phyloP scores from a whole-genome alignment of 2,113 vertebrate genomes.

The Gallinago media region DNA sequence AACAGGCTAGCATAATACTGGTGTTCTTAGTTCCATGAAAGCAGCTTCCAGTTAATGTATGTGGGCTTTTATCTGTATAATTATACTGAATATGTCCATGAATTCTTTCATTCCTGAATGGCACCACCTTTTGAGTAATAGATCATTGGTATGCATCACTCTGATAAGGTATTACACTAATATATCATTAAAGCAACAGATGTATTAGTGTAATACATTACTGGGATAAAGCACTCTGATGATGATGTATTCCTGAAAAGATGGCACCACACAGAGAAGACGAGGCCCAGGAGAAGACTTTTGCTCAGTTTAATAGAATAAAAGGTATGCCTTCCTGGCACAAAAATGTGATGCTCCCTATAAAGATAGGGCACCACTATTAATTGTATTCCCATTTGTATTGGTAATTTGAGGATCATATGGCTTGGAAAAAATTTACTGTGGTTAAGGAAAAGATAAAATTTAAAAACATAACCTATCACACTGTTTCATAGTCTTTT shows the following conservation, averaged over 20 bases:
- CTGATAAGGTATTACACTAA: constrained; percentile 72
- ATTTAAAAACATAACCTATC: constrained; percentile 20
- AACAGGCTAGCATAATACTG: neutral
- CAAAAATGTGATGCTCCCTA: neutral
- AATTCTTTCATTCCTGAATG: constrained; percentile 72
- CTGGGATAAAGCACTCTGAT: constrained; percentile 64
- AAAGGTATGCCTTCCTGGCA: constrained; percentile 12
- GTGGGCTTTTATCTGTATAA: constrained; percentile 50
- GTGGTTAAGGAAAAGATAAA: neutral
- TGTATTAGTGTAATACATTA: constrained; percentile 72
- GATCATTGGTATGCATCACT: constrained; percentile 70
- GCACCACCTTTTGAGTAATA: constrained; percentile 65
- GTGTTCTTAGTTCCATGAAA: constrained; percentile 17
- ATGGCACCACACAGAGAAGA: constrained; percentile 37
- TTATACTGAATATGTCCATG: constrained; percentile 44
- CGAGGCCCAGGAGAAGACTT: constrained; percentile 40
- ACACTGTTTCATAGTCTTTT: neutral
- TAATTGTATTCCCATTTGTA: constrained; percentile 28
- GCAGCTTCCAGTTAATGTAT: constrained; percentile 21
- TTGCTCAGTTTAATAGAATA: constrained; percentile 33
- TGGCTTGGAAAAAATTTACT: constrained; percentile 36
- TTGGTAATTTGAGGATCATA: constrained; percentile 10
- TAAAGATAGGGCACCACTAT: neutral
- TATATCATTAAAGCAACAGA: constrained; percentile 77
- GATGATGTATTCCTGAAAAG: constrained; percentile 64